Conservation (phyloP, 2,797 vertebrate genomes). For the Megalops cyprinoides region DNA sequence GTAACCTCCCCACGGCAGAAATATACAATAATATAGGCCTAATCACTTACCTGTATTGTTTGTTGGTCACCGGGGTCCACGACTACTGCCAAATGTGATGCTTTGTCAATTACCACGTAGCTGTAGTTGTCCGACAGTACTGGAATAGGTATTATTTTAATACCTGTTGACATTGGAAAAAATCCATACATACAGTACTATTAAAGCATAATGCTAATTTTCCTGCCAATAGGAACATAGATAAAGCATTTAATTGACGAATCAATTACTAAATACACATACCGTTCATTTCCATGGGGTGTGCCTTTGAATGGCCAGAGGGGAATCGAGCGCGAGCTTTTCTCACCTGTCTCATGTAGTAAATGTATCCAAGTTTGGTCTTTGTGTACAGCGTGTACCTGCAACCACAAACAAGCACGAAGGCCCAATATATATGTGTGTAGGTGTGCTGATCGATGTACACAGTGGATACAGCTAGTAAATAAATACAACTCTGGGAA, state of each 20-base stretch:
- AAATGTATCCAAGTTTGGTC: conserved; percentile 91
- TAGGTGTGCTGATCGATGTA: no score
- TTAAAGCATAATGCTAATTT: no score
- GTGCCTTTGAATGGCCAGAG: conserved; percentile 81
- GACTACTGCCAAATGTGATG: conserved; percentile 79
- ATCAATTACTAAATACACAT: conserved; percentile 43
- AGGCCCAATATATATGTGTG: no score
- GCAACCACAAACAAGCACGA: no score
- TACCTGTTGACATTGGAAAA: conserved; percentile 79
- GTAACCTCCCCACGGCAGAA: no score
- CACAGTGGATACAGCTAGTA: no score
- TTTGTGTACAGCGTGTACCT: conserved; percentile 92
- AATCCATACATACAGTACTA: no score
- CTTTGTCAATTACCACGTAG: conserved; percentile 91
- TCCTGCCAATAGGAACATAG: no score
- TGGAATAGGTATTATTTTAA: conserved; percentile 92
- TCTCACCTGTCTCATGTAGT: conserved; percentile 90
- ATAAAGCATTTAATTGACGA: neutral
- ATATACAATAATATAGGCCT: no score
- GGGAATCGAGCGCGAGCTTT: conserved; percentile 87
- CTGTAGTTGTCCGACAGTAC: conserved; percentile 96
- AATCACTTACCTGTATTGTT: conserved; percentile 84
- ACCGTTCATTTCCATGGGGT: conserved; percentile 82
- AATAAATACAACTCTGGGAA: no score
- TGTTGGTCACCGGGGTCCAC: conserved; percentile 92